Evolutionary conservation across 2,113 vertebrate genomes (phyloP), one percentile per base, ranked within the genome.

Genomic region (Solea senegalensis): DNA sequence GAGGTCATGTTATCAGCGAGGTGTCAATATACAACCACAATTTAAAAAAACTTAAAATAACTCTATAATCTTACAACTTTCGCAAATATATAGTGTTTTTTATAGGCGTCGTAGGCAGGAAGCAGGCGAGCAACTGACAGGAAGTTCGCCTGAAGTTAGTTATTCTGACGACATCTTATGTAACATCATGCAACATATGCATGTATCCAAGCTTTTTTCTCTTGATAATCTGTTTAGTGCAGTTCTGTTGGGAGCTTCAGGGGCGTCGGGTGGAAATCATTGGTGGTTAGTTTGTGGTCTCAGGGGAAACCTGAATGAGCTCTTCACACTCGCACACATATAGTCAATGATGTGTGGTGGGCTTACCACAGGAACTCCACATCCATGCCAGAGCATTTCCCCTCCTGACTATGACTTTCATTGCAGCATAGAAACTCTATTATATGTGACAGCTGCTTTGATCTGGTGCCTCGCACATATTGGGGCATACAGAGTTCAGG

Each of bases 331-430:
- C 4, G 34, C 58, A 57, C 9, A 4, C 9, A 4, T 72, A 53
- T 51, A 21, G 40, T 55, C 45, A 6, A 21, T 48, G 68, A 53
- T 15, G 21, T 72, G 63, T 50, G 69, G 63, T 80, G 76, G 77
- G 43, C 53, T 83, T 39, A 72, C 86, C 78, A 85, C 82, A 85
- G 72, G 78, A 88, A 85, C 69, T 76, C 51, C n/a, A 56, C 66
- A 62, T 48, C 44, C 45, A 67, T 53, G 57, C 28, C 56, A 21
- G 50, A 64, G 21, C 12, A 61, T 72, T 78, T 80, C 75, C 77
- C 50, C 44, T 58, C 34, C 39, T 51, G 9, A 67, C 45, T 69
- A 4, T 59, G 28, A 55, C 66, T 69, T 69, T 69, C 57, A 46
- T 10, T 63, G 76, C 41, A 12, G n/a, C 39, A 52, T 41, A 46